Evolutionary conservation across 2,113 vertebrate genomes (phyloP).

Genomic region (Trichechus manatus): DNA sequence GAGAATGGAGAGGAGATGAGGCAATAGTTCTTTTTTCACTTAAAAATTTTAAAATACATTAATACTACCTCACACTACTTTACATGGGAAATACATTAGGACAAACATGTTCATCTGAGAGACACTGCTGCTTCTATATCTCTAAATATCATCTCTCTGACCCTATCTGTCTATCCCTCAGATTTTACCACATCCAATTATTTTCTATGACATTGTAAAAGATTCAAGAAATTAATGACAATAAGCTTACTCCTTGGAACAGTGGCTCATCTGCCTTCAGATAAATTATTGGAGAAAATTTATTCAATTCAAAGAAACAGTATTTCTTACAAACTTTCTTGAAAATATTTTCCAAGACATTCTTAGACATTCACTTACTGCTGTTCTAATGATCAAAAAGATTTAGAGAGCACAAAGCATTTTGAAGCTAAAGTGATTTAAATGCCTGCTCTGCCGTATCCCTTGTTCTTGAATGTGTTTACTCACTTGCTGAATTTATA

Average conservation of each 20-base stretch:
- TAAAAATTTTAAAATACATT: background rate
- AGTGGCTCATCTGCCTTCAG: conserved; percentile 1
- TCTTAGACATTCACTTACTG: conserved; percentile 54
- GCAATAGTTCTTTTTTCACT: background rate
- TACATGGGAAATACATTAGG: background rate
- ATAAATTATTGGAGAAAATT: conserved; percentile 40
- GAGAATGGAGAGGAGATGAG: background rate
- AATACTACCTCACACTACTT: background rate
- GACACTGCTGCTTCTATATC: background rate
- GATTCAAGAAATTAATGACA: conserved; percentile 1
- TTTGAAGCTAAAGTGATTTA: conserved; percentile 69
- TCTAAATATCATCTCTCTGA: background rate
- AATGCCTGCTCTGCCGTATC: background rate
- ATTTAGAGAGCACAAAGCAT: conserved; percentile 47
- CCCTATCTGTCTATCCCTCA: background rate
- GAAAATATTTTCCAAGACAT: conserved; percentile 63
- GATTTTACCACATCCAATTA: conserved; percentile 38
- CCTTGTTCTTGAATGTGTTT: conserved; percentile 51
- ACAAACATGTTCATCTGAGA: conserved; percentile 17
- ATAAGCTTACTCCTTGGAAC: background rate
- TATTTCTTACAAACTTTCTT: conserved; percentile 59
- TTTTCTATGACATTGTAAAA: conserved; percentile 41
- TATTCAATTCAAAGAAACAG: conserved; percentile 19
- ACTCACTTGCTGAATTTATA: conserved; percentile 68
- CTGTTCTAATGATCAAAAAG: conserved; percentile 68